Evolutionary conservation across 2,797 vertebrate species (phyloP).

Genomic region (Protosalanx chinensis): DNA sequence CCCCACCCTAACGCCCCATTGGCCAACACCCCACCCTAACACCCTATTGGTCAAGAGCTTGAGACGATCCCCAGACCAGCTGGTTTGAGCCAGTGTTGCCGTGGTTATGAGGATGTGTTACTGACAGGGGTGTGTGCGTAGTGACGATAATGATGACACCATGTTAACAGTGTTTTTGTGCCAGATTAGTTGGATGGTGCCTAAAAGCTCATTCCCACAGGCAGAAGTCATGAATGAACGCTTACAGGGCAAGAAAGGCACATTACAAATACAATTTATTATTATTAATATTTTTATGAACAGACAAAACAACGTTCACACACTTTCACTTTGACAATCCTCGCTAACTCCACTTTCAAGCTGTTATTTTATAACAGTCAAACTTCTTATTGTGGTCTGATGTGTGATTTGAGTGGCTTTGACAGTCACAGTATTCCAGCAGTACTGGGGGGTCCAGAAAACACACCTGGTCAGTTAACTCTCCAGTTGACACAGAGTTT

Average conservation of each 20-base stretch:
- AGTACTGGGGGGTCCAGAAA: background rate
- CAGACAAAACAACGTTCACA: too few species aligned
- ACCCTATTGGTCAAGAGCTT: slow-evolving; percentile 47
- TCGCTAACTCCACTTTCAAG: too few species aligned
- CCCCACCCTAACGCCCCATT: slow-evolving; percentile 35
- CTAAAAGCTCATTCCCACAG: background rate
- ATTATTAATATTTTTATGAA: too few species aligned
- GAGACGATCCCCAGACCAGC: slow-evolving; percentile 32
- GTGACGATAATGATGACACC: too few species aligned
- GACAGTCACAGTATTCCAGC: too few species aligned
- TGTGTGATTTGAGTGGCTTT: too few species aligned
- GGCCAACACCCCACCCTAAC: slow-evolving; percentile 29
- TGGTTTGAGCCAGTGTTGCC: slow-evolving; percentile 22
- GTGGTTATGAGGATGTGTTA: background rate
- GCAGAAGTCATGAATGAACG: background rate
- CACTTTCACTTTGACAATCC: too few species aligned
- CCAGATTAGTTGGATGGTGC: slow-evolving; percentile 21
- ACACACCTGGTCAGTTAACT: background rate
- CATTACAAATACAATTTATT: too few species aligned
- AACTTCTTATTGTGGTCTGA: too few species aligned
- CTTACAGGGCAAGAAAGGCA: too few species aligned
- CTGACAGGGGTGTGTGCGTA: background rate
- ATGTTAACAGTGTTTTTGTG: background rate
- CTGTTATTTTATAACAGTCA: too few species aligned
- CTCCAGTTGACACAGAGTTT: background rate